These are phyloP conservation scores for Creontiades dilutus DNA, from an alignment of 2,888 invertebrate genomes.

Conservation along the genomic window DNA sequence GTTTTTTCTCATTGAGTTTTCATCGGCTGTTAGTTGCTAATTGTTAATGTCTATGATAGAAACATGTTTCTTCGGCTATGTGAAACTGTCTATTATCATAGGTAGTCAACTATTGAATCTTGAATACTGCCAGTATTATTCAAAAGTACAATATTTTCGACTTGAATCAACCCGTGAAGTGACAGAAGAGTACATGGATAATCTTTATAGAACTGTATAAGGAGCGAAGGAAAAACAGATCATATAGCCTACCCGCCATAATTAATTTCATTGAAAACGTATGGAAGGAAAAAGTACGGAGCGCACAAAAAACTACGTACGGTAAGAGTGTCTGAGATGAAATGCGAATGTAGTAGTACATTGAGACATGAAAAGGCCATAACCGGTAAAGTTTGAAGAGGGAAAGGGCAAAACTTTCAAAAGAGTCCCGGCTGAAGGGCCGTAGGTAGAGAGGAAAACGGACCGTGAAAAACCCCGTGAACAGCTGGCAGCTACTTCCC, in stretches of 20 bases:
- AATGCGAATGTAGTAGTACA: slow-evolving; percentile 11
- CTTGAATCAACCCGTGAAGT: not conserved
- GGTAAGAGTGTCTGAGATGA: not conserved
- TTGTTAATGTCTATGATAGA: too few species aligned
- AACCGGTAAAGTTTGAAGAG: not conserved
- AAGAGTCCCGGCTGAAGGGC: not conserved
- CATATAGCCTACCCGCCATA: not conserved
- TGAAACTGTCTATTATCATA: too few species aligned
- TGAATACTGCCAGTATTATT: too few species aligned
- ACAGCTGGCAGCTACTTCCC: slow-evolving; percentile 21
- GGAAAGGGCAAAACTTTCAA: not conserved
- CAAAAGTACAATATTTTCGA: not conserved
- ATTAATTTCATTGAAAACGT: not conserved
- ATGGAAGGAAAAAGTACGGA: not conserved
- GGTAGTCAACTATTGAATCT: too few species aligned
- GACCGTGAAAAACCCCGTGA: slow-evolving; percentile 34
- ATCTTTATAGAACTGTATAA: not conserved
- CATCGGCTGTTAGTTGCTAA: too few species aligned
- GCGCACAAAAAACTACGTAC: not conserved
- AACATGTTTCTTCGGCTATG: too few species aligned
- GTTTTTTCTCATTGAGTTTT: too few species aligned
- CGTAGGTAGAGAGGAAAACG: not conserved
- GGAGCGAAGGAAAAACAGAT: too few species aligned
- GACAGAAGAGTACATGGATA: not conserved
- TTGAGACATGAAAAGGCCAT: slow-evolving; percentile 28